A percentile compares a stretch with the other conserved stretches of the same genome.
Conservation (phyloP, 2,797 vertebrate species). For the Halcyon chelicuti region DNA sequence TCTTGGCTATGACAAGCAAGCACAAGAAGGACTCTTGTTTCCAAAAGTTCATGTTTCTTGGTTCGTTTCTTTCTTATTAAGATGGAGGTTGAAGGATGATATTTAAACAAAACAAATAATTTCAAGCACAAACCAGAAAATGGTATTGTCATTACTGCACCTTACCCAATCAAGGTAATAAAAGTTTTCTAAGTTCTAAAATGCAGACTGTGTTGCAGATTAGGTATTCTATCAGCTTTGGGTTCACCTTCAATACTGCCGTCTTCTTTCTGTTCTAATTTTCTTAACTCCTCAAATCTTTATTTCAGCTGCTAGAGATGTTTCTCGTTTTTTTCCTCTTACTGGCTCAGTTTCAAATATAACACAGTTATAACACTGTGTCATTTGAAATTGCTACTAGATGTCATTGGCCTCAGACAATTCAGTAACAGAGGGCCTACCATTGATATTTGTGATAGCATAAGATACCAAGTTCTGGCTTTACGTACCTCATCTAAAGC, state of each 20-base stretch:
- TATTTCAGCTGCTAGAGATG: neutral
- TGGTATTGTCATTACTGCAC: neutral
- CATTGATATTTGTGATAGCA: neutral
- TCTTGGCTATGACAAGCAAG: neutral
- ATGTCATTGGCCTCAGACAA: neutral
- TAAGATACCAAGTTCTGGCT: neutral
- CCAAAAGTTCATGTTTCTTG: neutral
- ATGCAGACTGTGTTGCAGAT: neutral
- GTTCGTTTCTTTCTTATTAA: neutral
- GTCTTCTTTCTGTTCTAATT: neutral
- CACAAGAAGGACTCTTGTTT: neutral
- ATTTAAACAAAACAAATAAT: neutral
- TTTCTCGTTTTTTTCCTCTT: neutral
- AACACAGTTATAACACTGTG: neutral
- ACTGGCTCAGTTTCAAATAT: neutral
- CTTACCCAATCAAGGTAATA: neutral
- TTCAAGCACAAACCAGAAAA: neutral
- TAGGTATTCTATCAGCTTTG: neutral
- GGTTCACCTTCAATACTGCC: neutral
- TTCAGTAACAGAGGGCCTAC: neutral
- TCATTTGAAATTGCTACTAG: neutral
- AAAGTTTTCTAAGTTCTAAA: neutral
- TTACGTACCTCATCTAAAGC: neutral
- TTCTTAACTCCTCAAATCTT: neutral
- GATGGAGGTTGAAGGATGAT: neutral